Evolutionary conservation across 2,797 vertebrate genomes (phyloP).

Genomic region (Enoplosus armatus): DNA sequence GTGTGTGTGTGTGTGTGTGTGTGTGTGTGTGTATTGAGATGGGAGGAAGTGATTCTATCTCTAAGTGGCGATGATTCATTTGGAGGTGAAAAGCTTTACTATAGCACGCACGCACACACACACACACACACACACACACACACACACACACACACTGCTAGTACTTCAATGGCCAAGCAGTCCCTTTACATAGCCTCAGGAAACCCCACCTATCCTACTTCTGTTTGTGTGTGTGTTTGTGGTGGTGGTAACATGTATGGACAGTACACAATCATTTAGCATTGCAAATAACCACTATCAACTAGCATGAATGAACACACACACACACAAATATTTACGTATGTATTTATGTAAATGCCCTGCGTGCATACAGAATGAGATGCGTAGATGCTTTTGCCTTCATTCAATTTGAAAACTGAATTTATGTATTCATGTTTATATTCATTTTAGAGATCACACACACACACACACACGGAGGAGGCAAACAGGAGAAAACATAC

Average conservation of each 20-base stretch:
- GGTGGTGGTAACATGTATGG: neutral
- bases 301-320: neutral
- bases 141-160: neutral
- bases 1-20: conserved; percentile 24
- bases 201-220: conserved; percentile 49
- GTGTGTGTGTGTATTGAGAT: conserved; percentile 22
- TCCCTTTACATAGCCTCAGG: conserved; percentile 36
- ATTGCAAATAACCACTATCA: neutral
- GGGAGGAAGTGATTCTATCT: conserved; percentile 24
- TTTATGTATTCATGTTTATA: conserved; percentile 19
- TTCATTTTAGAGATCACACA: neutral
- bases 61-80: conserved; percentile 54
- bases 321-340: neutral
- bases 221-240: neutral
- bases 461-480: neutral
- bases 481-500: neutral
- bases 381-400: neutral
- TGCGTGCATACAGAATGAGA: conserved; percentile 13
- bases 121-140: conserved; percentile 7
- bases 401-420: conserved; percentile 14
- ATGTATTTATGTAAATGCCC: conserved; percentile 6
- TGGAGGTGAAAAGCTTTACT: conserved; percentile 35
- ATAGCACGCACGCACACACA: neutral
- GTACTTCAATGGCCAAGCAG: conserved; percentile 6
- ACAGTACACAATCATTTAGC: conserved; percentile 13